A percentile compares a stretch with the other conserved stretches of the same genome.
Evolutionary conservation across 64 coral and sea anemone genomes (phyloP).

Genomic region (Trachythela sp.): DNA sequence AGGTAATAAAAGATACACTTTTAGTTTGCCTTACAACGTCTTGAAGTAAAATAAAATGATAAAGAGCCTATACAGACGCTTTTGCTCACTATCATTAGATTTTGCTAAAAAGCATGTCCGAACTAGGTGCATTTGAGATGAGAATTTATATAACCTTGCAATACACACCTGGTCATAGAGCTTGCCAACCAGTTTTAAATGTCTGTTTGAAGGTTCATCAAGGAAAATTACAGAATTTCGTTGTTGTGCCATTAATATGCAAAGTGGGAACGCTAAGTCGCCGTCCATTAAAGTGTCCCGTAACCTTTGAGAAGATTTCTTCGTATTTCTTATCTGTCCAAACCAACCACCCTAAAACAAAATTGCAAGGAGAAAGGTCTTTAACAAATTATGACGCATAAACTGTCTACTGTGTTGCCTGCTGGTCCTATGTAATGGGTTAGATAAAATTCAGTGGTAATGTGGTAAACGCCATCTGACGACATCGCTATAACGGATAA

Average conservation of each 20-base stretch:
- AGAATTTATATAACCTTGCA: too few relatives aligned
- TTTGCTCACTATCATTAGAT: too few relatives aligned
- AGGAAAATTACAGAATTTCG: slow-evolving; percentile 90
- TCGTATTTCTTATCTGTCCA: slow-evolving; percentile 97
- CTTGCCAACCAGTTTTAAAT: slow-evolving; percentile 96
- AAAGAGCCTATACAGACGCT: too few relatives aligned
- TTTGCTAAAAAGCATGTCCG: too few relatives aligned
- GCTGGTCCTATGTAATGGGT: too few relatives aligned
- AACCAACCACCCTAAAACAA: slow-evolving; percentile 85
- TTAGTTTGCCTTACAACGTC: too few relatives aligned
- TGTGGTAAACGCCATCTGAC: too few relatives aligned
- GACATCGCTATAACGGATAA: too few relatives aligned
- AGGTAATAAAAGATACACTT: slow-evolving; percentile 13
- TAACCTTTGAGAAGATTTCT: slow-evolving; percentile 94
- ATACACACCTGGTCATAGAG: slow-evolving; percentile 87
- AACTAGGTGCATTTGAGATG: background rate
- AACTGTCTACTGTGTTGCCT: too few relatives aligned
- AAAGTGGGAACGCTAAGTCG: slow-evolving; percentile 77
- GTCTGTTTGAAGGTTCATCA: slow-evolving; percentile 72
- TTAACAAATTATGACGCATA: too few relatives aligned
- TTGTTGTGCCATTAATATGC: slow-evolving; percentile 95
- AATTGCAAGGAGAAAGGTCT: background rate
- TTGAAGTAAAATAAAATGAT: too few relatives aligned
- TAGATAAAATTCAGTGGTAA: too few relatives aligned
- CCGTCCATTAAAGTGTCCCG: slow-evolving; percentile 78